A percentile compares a stretch with the other conserved stretches of the same genome.
phyloP scores from a whole-genome alignment of 2,888 invertebrate genomes.

The Ellobium chinense region DNA sequence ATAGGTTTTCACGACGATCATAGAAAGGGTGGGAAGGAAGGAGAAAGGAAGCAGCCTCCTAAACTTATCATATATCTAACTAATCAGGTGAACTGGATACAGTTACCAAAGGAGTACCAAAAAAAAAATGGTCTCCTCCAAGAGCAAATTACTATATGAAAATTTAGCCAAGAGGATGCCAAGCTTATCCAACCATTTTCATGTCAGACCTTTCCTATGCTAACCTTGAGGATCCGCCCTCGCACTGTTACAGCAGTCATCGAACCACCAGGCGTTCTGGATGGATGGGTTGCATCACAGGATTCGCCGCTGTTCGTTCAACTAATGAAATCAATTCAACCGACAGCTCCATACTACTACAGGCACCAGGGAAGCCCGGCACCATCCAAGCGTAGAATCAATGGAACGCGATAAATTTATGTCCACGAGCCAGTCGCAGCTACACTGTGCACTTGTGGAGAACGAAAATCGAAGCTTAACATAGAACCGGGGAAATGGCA shows the following conservation, averaged over 20 bases:
- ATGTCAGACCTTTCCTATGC: too few species aligned
- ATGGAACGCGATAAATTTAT: background rate
- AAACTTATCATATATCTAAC: too few species aligned
- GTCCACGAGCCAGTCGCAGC: background rate
- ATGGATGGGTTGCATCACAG: background rate
- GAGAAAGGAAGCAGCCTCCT: too few species aligned
- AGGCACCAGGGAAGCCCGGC: background rate
- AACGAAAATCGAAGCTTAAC: background rate
- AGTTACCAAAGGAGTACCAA: too few species aligned
- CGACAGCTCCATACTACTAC: background rate
- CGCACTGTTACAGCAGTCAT: background rate
- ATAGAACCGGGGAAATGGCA: background rate
- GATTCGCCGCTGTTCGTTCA: background rate
- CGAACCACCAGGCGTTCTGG: background rate
- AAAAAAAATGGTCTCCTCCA: too few species aligned
- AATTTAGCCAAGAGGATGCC: too few species aligned
- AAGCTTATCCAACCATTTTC: too few species aligned
- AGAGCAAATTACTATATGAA: too few species aligned
- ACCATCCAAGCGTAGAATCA: conserved; percentile 3
- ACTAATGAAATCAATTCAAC: conserved; percentile 30
- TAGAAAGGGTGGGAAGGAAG: too few species aligned
- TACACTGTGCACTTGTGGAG: too few species aligned
- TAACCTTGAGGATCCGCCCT: background rate
- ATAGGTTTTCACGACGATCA: too few species aligned
- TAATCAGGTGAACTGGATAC: too few species aligned